Evolutionary conservation across 53 echinoderm and acorn worm genomes (phyloP).

Genomic region (Glandiceps talaboti): DNA sequence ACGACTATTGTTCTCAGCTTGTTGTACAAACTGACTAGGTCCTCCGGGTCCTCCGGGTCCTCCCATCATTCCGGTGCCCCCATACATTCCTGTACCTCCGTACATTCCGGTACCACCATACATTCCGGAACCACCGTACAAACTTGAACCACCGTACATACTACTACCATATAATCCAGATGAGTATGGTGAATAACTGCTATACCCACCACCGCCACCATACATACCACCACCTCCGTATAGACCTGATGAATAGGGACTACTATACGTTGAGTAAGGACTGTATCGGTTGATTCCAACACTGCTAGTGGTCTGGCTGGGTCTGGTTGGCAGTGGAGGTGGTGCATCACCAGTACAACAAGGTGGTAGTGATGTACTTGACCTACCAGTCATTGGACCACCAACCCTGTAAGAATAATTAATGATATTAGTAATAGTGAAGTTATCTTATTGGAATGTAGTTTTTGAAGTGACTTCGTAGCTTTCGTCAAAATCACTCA

Average conservation of each 20-base stretch:
- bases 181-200: too few relatives aligned
- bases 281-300: neutral
- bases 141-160: constrained; percentile 35
- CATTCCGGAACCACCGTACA: constrained; percentile 22
- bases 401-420: too few relatives aligned
- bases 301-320: constrained; percentile 7
- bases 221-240: neutral
- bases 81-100: constrained; percentile 19
- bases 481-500: too few relatives aligned
- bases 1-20: constrained; percentile 83
- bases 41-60: constrained; percentile 4
- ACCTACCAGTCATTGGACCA: neutral
- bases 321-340: constrained; percentile 49
- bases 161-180: neutral
- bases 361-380: constrained; percentile 1
- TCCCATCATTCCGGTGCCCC: constrained; percentile 11
- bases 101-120: constrained; percentile 20
- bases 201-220: neutral
- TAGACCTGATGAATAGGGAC: constrained; percentile 23
- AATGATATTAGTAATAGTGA: too few relatives aligned
- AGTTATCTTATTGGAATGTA: too few relatives aligned
- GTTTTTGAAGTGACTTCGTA: too few relatives aligned
- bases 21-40: constrained; percentile 66
- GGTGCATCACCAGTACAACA: constrained; percentile 35
- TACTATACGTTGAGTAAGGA: neutral